phyloP scores from a whole-genome alignment of 1,140 invertebrate genomes.

The Rhopalosiphum padi region DNA sequence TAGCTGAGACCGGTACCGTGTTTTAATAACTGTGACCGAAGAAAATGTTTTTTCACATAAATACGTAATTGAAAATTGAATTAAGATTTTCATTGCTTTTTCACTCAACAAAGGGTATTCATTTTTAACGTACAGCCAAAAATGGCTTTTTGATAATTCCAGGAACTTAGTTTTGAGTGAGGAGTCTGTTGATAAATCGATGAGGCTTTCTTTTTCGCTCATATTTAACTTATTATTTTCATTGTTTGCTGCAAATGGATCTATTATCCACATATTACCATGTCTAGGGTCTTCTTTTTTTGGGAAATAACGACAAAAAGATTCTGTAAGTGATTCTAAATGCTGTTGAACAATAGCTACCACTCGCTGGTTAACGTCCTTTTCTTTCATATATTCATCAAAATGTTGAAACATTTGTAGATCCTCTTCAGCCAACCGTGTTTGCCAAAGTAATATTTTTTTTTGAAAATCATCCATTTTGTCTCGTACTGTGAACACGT shows the following conservation, averaged over 20 bases:
- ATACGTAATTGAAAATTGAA: no score
- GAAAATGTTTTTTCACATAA: no score
- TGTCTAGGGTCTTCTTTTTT: neutral
- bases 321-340: slow-evolving; percentile 26
- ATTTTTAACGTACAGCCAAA: neutral
- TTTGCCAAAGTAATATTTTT: slow-evolving; percentile 42
- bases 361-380: neutral
- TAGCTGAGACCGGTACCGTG: neutral
- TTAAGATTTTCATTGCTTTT: no score
- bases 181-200: neutral
- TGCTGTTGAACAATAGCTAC: slow-evolving; percentile 40
- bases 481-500: slow-evolving; percentile 51
- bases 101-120: no score
- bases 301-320: neutral
- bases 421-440: slow-evolving; percentile 13
- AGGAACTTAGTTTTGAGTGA: neutral
- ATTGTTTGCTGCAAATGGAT: neutral
- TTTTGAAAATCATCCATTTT: slow-evolving; percentile 52
- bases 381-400: slow-evolving; percentile 21
- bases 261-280: neutral
- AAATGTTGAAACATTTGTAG: slow-evolving; percentile 25
- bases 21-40: no score
- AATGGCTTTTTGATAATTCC: neutral
- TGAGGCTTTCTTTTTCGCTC: slow-evolving; percentile 23
- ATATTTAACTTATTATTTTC: neutral